phyloP scores from a whole-genome alignment of 2,888 invertebrate species.

The Escarpia spicata region DNA sequence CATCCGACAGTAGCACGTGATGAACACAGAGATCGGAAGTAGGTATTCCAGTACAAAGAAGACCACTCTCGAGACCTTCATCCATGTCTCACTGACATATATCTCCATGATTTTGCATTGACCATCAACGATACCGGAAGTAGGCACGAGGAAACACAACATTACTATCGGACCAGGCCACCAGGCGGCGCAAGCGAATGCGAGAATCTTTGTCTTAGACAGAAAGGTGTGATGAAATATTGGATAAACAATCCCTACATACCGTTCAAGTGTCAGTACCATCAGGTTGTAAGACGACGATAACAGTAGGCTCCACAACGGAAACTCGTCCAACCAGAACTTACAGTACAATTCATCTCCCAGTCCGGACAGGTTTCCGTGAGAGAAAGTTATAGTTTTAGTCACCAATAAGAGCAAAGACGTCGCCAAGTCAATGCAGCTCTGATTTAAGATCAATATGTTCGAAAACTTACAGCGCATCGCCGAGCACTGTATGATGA shows the following conservation, averaged over 20 bases:
- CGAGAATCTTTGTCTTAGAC: not conserved
- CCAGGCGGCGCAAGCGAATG: constrained; percentile 28
- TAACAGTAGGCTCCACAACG: constrained; percentile 32
- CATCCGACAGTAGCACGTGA: not conserved
- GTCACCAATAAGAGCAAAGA: constrained; percentile 33
- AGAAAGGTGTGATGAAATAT: constrained; percentile 31
- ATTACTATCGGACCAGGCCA: constrained; percentile 28
- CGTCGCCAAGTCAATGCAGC: constrained; percentile 34
- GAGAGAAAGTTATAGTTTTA: not conserved
- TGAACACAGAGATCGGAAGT: not conserved
- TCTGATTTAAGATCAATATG: constrained; percentile 38
- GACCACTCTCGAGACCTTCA: not conserved
- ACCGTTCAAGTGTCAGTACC: constrained; percentile 36
- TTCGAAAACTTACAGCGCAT: constrained; percentile 34
- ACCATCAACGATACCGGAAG: constrained; percentile 23
- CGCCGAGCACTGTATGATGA: constrained; percentile 29
- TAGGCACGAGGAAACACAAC: constrained; percentile 25
- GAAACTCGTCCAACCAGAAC: constrained; percentile 30
- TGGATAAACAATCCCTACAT: constrained; percentile 35
- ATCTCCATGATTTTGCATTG: not conserved
- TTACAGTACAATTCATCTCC: constrained; percentile 25
- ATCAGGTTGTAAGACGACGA: constrained; percentile 35
- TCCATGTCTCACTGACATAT: not conserved
- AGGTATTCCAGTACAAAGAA: not conserved
- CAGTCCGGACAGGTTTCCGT: not conserved